phyloP scores from a whole-genome alignment of 2,797 vertebrate genomes.

The Gobio occitaniae region DNA sequence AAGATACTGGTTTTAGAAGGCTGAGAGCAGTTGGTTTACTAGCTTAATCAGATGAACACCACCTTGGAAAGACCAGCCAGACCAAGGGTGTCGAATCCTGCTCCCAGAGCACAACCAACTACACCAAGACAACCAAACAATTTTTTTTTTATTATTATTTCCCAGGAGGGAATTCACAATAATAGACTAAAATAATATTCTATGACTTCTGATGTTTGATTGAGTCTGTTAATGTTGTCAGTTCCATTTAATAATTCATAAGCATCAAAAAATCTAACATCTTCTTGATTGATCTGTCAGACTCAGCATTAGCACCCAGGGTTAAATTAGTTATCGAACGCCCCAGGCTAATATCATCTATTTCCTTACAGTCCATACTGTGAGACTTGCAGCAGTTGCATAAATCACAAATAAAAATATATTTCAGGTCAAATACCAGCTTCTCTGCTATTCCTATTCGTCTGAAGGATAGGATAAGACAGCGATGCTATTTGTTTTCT shows the following conservation, averaged over 20 bases:
- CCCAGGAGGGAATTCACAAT: not conserved
- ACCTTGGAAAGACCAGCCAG: not conserved
- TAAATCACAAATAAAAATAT: slow-evolving; percentile 64
- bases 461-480: slow-evolving; percentile 27
- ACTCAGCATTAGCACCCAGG: slow-evolving; percentile 68
- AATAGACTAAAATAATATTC: not conserved
- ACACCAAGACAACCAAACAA: not conserved
- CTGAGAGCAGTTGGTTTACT: not conserved
- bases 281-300: slow-evolving; percentile 70
- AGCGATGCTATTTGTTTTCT: not conserved
- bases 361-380: slow-evolving; percentile 55
- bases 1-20: not conserved
- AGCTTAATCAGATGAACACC: not conserved
- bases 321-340: slow-evolving; percentile 83
- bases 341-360: slow-evolving; percentile 59
- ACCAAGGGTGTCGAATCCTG: not conserved
- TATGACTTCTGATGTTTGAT: not conserved
- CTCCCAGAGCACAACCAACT: not conserved
- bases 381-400: slow-evolving; percentile 45
- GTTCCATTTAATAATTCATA: slow-evolving; percentile 17
- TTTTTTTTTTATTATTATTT: too few species aligned
- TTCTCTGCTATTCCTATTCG: not conserved
- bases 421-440: slow-evolving; percentile 48
- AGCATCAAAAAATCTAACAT: slow-evolving; percentile 36
- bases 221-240: slow-evolving; percentile 11